Evolutionary conservation across 2,888 invertebrate genomes (phyloP).

Genomic region (Galerucella pusilla): DNA sequence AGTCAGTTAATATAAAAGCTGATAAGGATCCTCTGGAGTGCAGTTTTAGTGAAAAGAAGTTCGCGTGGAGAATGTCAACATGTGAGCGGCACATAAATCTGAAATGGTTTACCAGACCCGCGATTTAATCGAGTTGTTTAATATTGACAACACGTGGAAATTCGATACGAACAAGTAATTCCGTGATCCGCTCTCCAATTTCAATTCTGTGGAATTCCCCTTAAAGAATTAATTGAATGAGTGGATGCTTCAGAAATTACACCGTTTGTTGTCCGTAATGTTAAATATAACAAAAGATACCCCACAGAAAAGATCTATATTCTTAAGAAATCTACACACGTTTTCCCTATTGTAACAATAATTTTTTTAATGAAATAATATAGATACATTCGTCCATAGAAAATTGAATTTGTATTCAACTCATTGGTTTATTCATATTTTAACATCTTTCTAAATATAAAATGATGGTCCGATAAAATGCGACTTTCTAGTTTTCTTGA

Average conservation of each 20-base stretch:
- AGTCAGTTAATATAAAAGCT: conserved; percentile 26
- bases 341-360: not conserved
- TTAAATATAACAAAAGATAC: conserved; percentile 17
- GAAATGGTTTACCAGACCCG: conserved; percentile 56
- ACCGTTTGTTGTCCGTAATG: conserved; percentile 19
- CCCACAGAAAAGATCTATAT: not conserved
- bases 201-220: conserved; percentile 23
- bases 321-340: not conserved
- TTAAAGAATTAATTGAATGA: conserved; percentile 37
- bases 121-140: conserved; percentile 61
- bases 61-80: conserved; percentile 53
- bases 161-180: conserved; percentile 35
- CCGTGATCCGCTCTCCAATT: conserved; percentile 30
- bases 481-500: too few species aligned
- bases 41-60: conserved; percentile 30
- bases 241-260: conserved; percentile 34
- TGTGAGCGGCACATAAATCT: conserved; percentile 55
- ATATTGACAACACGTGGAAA: conserved; percentile 47
- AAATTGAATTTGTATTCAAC: not conserved
- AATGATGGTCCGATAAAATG: too few species aligned
- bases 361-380: not conserved
- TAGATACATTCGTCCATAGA: not conserved
- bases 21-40: conserved; percentile 35
- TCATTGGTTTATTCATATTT: too few species aligned
- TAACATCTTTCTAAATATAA: too few species aligned